Evolutionary conservation across 1,140 invertebrate genomes (phyloP).

Genomic region (Trachymyrmex cornetzi): DNA sequence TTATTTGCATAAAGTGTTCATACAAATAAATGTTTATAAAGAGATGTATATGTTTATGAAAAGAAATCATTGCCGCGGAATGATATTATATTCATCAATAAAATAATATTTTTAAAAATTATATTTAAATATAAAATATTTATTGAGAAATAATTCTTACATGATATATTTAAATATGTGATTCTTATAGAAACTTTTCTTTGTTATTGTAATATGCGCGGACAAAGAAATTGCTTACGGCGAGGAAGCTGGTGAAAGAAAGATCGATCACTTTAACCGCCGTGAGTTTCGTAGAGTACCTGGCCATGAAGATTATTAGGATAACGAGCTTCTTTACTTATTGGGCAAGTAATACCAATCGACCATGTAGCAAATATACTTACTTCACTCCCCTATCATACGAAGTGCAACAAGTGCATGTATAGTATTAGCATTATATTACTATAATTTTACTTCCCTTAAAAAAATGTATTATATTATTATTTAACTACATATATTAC

Average conservation of each 20-base stretch:
- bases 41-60: no score
- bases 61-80: neutral
- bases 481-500: neutral
- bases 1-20: constrained; percentile 7
- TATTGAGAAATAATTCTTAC: neutral
- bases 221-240: constrained; percentile 49
- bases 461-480: constrained; percentile 37
- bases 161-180: no score
- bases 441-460: neutral
- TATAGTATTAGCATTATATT: neutral
- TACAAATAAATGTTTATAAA: neutral
- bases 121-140: neutral
- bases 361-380: constrained; percentile 54
- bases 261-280: constrained; percentile 63
- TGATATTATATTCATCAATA: neutral
- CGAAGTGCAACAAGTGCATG: neutral
- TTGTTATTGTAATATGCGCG: neutral
- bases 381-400: constrained; percentile 61
- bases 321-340: constrained; percentile 54
- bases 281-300: constrained; percentile 30
- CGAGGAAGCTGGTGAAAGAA: constrained; percentile 47
- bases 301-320: constrained; percentile 61
- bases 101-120: neutral
- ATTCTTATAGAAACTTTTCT: neutral
- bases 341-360: constrained; percentile 68